Base-by-base conservation (phyloP, 53 echinoderm and acorn worm genomes). In the Temnopleurus reevesii region DNA sequence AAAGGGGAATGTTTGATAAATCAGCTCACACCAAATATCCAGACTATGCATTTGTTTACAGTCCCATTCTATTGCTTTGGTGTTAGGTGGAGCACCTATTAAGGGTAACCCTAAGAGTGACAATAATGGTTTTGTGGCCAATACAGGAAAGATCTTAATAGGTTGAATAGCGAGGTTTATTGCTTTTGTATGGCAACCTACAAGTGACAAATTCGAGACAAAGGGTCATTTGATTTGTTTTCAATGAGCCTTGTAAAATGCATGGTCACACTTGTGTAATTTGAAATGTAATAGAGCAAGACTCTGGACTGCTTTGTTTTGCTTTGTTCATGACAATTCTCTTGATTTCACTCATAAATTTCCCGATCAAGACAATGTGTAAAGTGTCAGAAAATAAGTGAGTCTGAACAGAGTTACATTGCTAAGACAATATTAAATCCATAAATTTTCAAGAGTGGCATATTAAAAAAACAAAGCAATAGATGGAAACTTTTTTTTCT, bases 41-140 rank as follows among this genome's bases (percentile, higher is more conserved):
- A 79, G 13, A 15, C 46, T 46, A 79, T 27, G 27, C 27, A 49
- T 15, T 79, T 79, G 79, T 79, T 79, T 25, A 28, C 79, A 46
- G 49, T 28, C 79, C 79, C 49, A 79, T 79, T 79, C 79, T 47
- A 79, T 79, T 26, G 41, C 26, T 71, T 49, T 79, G 79, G 49
- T 79, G 79, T 28, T 28, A 28, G 49, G 79, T 79, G 49, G 79
- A 46, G 64, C 8, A 47, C n/a, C 71, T 71, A 71, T 71, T 5
- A 71, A 71, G 71, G 36, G 41, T n/a, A 71, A 19, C 38, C n/a
- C 43, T 71, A 71, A 71, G 41, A 41, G 23, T 18, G 71, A 71
- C 71, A 71, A 71, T 71, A 38, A 38, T n/a, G 71, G 71, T 41
- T 71, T 43, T 71, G 71, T 71, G 43, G n/a, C 18, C 71, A 71